These are phyloP conservation scores for Hapalemur alaotrensis DNA, from an alignment of 2,797 vertebrate species.

Conservation along the genomic window DNA sequence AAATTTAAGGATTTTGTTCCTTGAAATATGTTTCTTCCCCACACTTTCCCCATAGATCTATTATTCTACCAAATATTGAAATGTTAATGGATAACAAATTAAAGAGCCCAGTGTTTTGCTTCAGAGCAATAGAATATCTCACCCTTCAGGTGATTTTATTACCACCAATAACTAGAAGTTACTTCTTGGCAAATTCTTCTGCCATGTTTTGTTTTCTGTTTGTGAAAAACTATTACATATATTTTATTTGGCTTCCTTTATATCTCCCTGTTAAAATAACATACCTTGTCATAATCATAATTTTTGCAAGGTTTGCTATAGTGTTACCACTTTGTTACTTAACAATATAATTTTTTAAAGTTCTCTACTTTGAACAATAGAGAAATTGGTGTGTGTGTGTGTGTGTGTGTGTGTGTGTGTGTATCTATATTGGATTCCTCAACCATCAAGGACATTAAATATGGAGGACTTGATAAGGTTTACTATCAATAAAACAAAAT, in stretches of 20 bases:
- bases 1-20: slow-evolving; percentile 40
- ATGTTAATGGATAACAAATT: slow-evolving; percentile 72
- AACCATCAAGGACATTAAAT: background rate
- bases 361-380: background rate
- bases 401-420: rapidly evolving
- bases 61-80: slow-evolving; percentile 62
- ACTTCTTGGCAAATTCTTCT: background rate
- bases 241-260: background rate
- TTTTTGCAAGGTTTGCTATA: background rate
- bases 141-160: slow-evolving; percentile 43
- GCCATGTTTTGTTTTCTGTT: background rate
- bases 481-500: background rate
- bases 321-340: background rate
- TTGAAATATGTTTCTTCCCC: background rate
- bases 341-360: background rate
- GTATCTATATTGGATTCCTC: background rate
- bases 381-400: background rate
- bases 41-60: background rate
- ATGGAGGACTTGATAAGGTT: background rate
- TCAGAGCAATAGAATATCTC: slow-evolving; percentile 57
- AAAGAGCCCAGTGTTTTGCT: slow-evolving; percentile 36
- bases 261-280: background rate
- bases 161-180: slow-evolving; percentile 46
- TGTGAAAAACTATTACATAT: slow-evolving; percentile 29
- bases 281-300: background rate